Evolutionary conservation across 2,888 invertebrate genomes (phyloP), one percentile per base, ranked within the genome.

Genomic region (Apotomis turbidana): DNA sequence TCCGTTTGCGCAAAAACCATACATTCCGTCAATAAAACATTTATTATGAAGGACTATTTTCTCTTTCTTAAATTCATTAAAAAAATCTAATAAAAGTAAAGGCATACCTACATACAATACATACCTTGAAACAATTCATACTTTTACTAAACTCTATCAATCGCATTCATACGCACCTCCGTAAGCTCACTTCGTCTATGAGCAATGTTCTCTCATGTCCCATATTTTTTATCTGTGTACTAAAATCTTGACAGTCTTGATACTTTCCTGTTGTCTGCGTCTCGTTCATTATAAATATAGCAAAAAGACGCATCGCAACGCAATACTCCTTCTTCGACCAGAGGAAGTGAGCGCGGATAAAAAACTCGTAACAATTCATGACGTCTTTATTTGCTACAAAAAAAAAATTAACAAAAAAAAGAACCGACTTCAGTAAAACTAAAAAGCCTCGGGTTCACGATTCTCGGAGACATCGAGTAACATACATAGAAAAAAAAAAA

Each of bases 201-300:
- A 8, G 12, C 9, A 49, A 46, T 58, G 15, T 44, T 58, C 70
- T 63, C 62, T 63, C 57, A 44, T 70, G 63, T 5, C 58, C 63
- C 36, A 58, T 27, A 58, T 63, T 52, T 70, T 57, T 64, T 66
- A 38, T 44, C 41, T 55, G 49, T 55, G 36, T 57, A 58, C 44
- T 15, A 55, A 62, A 57, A 63, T 57, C 10, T 54, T 54, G 49
- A 49, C 9, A 10, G 10, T 49, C 49, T 49, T 49, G 49, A 6
- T 41, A 41, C 41, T 41, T 41, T 41, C 41, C 5, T 41, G 49
- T 49, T 49, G 9, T 9, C 49, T 49, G 0, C 6, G 41, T 41
- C 4, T 49, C 9, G 3, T 49, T 49, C 49, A 9, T 49, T 49
- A 49, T 10, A 10, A 10, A 9, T 9, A 41, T 41, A 49, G 49